A percentile compares a stretch with the other conserved stretches of the same genome.
Conservation (phyloP, 2,888 invertebrate species). For the Xestia ashworthii region DNA sequence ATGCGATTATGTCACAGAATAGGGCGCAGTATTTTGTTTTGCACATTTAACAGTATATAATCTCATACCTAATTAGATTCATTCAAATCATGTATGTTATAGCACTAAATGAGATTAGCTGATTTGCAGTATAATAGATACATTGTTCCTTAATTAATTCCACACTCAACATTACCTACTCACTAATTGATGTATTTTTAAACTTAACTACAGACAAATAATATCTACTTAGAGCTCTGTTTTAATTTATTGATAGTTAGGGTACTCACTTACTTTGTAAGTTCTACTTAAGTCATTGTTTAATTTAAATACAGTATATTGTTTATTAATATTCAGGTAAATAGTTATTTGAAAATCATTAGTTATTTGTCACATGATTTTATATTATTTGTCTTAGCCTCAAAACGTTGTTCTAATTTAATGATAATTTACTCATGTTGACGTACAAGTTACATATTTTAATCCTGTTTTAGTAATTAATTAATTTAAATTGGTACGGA, state of each 20-base stretch:
- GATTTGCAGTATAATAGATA: constrained; percentile 17
- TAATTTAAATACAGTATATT: constrained; percentile 14
- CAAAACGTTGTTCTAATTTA: constrained; percentile 18
- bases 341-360: not conserved
- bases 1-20: not conserved
- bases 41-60: constrained; percentile 5
- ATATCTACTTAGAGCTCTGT: constrained; percentile 1
- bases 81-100: constrained; percentile 21
- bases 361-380: not conserved
- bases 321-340: not conserved
- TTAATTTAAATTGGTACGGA: constrained; percentile 8
- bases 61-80: not conserved
- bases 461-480: not conserved
- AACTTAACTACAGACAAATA: constrained; percentile 6
- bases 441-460: not conserved
- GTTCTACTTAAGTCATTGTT: not conserved
- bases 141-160: constrained; percentile 21
- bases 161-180: constrained; percentile 12
- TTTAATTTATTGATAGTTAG: constrained; percentile 17
- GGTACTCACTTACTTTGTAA: constrained; percentile 1
- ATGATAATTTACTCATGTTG: constrained; percentile 11
- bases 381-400: not conserved
- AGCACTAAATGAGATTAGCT: constrained; percentile 28
- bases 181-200: constrained; percentile 25
- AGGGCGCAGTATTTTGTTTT: not conserved